Conservation (phyloP, 2,888 invertebrate genomes). For the Mythimna ferrago region DNA sequence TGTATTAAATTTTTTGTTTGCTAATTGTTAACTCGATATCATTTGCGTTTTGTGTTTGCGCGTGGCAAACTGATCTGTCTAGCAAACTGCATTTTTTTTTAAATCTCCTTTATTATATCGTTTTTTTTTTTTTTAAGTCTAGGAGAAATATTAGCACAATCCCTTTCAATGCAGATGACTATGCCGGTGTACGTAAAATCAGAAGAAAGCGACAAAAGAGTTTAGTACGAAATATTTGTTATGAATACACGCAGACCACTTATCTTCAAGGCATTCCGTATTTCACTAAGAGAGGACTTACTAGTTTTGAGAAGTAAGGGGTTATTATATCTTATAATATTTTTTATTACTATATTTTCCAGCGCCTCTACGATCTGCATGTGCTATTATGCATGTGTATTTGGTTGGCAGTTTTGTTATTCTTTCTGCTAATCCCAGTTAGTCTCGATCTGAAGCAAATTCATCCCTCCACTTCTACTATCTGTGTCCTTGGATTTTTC, state of each 20-base stretch:
- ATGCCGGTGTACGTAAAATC: background rate
- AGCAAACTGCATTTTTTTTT: background rate
- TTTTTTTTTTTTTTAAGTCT: background rate
- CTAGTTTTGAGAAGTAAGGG: conserved; percentile 7
- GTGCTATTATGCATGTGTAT: no score
- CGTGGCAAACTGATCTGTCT: no score
- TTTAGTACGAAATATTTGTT: conserved; percentile 8
- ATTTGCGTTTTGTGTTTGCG: no score
- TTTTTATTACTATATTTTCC: background rate
- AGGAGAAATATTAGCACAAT: background rate
- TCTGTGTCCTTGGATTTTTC: no score
- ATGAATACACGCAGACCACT: conserved; percentile 15
- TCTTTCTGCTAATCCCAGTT: no score
- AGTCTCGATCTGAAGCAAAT: no score
- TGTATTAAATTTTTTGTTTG: background rate
- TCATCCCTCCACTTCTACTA: no score
- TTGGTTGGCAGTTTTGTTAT: no score
- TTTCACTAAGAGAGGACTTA: conserved; percentile 25
- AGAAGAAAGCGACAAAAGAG: conserved; percentile 22
- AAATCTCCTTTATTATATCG: background rate
- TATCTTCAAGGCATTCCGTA: conserved; percentile 34
- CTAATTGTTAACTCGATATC: no score
- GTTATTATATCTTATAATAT: background rate
- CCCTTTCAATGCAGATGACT: background rate
- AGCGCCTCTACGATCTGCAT: background rate